Evolutionary conservation across 2,113 vertebrate genomes (phyloP), one percentile per base, ranked within the genome.

Genomic region (Rhabdornis inornatus): DNA sequence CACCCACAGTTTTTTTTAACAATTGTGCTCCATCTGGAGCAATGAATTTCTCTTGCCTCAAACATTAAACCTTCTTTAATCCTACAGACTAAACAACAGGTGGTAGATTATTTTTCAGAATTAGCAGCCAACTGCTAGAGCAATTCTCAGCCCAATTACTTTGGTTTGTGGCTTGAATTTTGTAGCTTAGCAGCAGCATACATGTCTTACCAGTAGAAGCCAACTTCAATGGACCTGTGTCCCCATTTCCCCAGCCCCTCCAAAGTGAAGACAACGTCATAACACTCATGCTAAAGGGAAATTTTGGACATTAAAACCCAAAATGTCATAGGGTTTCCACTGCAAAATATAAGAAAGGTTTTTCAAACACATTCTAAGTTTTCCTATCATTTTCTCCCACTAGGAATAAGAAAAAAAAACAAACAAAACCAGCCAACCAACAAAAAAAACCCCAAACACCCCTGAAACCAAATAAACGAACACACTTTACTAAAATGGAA

Each of bases 91-190:
- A 94, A 95, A 94, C 70, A 96, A 96, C 94, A 96, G 92, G 95
- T 95, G 96, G 95, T 56, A 92, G 91, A 94, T 97, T 83, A 96
- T 92, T 94, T 93, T 92, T 87, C 69, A 87, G 92, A 94, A 95
- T 91, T 91, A 96, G 57, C 77, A 94, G 42, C 63, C 95, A 96
- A 94, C 72, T 94, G 91, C 86, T 76, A 76, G 69, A 91, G 70
- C 30, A 76, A 89, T 71, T 89, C 74, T 87, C 81, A 91, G 47
- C 61, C 57, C 61, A 91, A 40, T 93, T 91, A 87, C 65, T 89
- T 89, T 65, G 31, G 39, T 77, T 64, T 89, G 85, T 83, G 47
- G 17, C 72, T 92, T 78, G 74, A 61, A 88, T 90, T 94, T 70
- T 59, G 44, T 49, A 64, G 20, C 49, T 86, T 75, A 88, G 33